phyloP scores from a whole-genome alignment of 2,113 vertebrate species.

The Sprattus sprattus region DNA sequence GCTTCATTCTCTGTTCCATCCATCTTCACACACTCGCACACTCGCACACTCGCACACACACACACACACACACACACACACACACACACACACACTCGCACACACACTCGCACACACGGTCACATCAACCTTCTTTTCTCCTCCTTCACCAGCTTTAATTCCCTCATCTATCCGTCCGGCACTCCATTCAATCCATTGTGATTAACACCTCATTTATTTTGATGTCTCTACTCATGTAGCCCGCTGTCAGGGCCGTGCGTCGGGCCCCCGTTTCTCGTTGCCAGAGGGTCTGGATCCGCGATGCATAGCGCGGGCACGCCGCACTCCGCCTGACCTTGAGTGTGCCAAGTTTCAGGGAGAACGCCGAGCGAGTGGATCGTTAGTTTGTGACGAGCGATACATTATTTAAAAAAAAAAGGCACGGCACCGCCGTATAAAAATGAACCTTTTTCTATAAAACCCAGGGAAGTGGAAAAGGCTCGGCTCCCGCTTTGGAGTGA shows the following conservation, averaged over 20 bases:
- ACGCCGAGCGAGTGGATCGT: constrained; percentile 29
- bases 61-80: constrained; percentile 8
- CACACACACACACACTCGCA: constrained; percentile 8
- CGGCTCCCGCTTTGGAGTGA: constrained; percentile 27
- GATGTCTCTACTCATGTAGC: constrained; percentile 18
- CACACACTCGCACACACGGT: not conserved
- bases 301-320: constrained; percentile 21
- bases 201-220: constrained; percentile 15
- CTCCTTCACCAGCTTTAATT: constrained; percentile 18
- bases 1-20: not conserved
- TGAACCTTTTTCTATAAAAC: constrained; percentile 42
- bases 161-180: constrained; percentile 21
- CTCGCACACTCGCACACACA: not conserved
- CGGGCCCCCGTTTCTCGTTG: not conserved
- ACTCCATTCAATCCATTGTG: not conserved
- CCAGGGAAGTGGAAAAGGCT: constrained; percentile 33
- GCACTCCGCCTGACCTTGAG: constrained; percentile 32
- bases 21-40: not conserved
- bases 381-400: constrained; percentile 37
- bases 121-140: constrained; percentile 27
- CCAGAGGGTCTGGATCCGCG: not conserved
- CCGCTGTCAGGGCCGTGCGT: not conserved
- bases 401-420: constrained; percentile 6
- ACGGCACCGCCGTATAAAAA: constrained; percentile 38
- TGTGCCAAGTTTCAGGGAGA: constrained; percentile 17